phyloP scores from a whole-genome alignment of 2,888 invertebrate genomes.

The Linnaemya tessellans region DNA sequence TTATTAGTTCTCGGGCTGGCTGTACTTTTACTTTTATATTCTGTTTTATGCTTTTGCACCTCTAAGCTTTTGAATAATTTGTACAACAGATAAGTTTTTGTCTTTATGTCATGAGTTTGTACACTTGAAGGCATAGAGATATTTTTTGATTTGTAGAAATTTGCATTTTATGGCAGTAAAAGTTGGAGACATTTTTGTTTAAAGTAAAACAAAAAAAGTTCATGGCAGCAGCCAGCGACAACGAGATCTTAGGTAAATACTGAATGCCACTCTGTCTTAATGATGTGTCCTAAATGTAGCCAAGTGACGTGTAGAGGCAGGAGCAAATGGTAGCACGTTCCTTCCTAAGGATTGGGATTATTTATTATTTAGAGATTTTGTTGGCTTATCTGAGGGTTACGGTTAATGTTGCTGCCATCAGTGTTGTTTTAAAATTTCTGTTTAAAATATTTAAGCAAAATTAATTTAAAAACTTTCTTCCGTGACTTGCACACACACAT shows the following conservation, averaged over 20 bases:
- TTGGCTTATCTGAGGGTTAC: neutral
- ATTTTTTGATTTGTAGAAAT: slow-evolving; percentile 40
- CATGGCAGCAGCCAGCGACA: neutral
- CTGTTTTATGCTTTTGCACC: slow-evolving; percentile 61
- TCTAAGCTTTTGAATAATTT: slow-evolving; percentile 70
- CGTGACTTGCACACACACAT: neutral
- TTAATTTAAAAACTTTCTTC: neutral
- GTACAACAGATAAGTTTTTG: slow-evolving; percentile 49
- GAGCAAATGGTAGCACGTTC: neutral
- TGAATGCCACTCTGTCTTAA: slow-evolving; percentile 10
- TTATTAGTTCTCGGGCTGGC: slow-evolving; percentile 19
- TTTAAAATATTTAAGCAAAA: neutral
- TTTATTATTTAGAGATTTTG: slow-evolving; percentile 51
- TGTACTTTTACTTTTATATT: slow-evolving; percentile 36
- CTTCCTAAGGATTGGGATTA: neutral
- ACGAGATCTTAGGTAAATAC: slow-evolving; percentile 10
- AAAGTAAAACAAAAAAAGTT: slow-evolving; percentile 7
- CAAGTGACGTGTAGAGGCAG: neutral
- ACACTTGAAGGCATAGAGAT: slow-evolving; percentile 50
- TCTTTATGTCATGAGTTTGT: slow-evolving; percentile 41
- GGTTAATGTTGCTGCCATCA: neutral
- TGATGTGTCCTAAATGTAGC: slow-evolving; percentile 28
- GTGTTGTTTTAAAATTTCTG: neutral
- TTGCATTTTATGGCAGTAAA: slow-evolving; percentile 52
- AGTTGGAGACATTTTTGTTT: slow-evolving; percentile 15